Percentiles rank a stretch among this genome's conserved stretches.
Conservation (phyloP, 2,797 vertebrate genomes). For the Kryptolebias ocellatus region DNA sequence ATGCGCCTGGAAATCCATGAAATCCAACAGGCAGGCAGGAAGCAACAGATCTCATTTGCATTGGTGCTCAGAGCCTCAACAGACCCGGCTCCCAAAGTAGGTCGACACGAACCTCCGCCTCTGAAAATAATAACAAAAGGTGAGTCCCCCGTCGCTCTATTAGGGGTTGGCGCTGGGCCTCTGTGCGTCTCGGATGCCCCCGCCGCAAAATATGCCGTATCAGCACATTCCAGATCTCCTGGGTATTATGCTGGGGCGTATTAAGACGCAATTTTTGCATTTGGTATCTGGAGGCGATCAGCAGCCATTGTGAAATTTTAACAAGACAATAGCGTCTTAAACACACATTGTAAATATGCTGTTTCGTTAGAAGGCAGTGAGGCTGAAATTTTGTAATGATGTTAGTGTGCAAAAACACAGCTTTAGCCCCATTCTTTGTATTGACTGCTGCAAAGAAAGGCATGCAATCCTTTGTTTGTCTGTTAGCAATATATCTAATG, state of each 20-base stretch:
- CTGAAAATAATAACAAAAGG: slow-evolving; percentile 80
- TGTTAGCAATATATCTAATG: too few relatives aligned
- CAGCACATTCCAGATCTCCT: slow-evolving; percentile 67
- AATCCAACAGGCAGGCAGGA: slow-evolving; percentile 69
- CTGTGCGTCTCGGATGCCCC: slow-evolving; percentile 41
- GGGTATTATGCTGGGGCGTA: slow-evolving; percentile 56
- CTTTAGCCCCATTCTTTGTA: slow-evolving; percentile 63
- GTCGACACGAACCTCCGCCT: slow-evolving; percentile 70
- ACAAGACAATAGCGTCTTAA: slow-evolving; percentile 66
- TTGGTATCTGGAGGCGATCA: slow-evolving; percentile 36
- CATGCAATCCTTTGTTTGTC: too few relatives aligned
- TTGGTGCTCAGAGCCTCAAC: slow-evolving; percentile 58
- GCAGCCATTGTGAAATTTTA: slow-evolving; percentile 66
- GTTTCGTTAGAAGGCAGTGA: slow-evolving; percentile 67
- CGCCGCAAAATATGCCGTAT: slow-evolving; percentile 57
- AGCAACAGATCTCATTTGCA: slow-evolving; percentile 75
- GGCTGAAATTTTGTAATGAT: slow-evolving; percentile 69
- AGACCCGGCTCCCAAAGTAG: slow-evolving; percentile 74
- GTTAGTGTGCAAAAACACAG: slow-evolving; percentile 64
- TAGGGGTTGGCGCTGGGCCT: slow-evolving; percentile 50
- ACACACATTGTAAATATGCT: slow-evolving; percentile 65
- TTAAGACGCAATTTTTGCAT: slow-evolving; percentile 63
- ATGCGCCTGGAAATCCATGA: slow-evolving; percentile 54
- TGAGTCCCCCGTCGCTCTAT: slow-evolving; percentile 62
- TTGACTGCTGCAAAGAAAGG: too few relatives aligned